A percentile compares a stretch with the other conserved stretches of the same genome.
These are phyloP conservation scores for Poeciliopsis infans DNA, from an alignment of 2,797 vertebrate species.

Conservation along the genomic window DNA sequence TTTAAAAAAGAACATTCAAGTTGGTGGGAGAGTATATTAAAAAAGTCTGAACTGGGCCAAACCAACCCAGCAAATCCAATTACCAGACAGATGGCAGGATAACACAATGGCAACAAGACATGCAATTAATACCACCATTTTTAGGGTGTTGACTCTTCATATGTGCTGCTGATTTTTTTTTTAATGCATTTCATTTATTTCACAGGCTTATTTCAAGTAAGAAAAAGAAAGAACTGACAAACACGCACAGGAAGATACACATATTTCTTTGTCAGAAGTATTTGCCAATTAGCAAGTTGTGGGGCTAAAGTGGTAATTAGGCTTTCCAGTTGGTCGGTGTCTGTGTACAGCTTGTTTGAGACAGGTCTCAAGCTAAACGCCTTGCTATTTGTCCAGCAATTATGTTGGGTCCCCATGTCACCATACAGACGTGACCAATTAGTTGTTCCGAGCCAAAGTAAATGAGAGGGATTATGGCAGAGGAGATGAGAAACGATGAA, in stretches of 20 bases:
- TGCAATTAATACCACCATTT: conserved; percentile 2
- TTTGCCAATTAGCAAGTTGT: conserved; percentile 80
- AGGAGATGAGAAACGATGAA: conserved; percentile 61
- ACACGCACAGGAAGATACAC: conserved; percentile 30
- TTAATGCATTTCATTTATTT: not conserved
- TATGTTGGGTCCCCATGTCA: conserved; percentile 81
- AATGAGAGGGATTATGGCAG: conserved; percentile 77
- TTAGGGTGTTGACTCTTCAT: not conserved
- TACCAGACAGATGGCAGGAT: conserved; percentile 27
- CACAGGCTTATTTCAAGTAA: conserved; percentile 21
- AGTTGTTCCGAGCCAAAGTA: conserved; percentile 70
- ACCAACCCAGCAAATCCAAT: conserved; percentile 33
- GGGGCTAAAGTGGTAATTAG: conserved; percentile 75
- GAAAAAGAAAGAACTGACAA: conserved; percentile 32
- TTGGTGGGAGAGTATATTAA: not conserved
- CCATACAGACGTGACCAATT: conserved; percentile 82
- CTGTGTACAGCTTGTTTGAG: conserved; percentile 73
- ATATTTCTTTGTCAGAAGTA: conserved; percentile 68
- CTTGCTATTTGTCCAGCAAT: conserved; percentile 82
- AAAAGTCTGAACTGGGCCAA: conserved; percentile 20
- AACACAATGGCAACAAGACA: conserved; percentile 27
- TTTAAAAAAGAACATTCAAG: not conserved
- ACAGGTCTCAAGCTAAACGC: conserved; percentile 77
- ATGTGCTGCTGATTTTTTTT: not conserved
- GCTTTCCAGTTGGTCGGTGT: conserved; percentile 74